Evolutionary conservation across 2,888 invertebrate genomes (phyloP), one percentile per base, ranked within the genome.

Genomic region (Lasioglossum morio): DNA sequence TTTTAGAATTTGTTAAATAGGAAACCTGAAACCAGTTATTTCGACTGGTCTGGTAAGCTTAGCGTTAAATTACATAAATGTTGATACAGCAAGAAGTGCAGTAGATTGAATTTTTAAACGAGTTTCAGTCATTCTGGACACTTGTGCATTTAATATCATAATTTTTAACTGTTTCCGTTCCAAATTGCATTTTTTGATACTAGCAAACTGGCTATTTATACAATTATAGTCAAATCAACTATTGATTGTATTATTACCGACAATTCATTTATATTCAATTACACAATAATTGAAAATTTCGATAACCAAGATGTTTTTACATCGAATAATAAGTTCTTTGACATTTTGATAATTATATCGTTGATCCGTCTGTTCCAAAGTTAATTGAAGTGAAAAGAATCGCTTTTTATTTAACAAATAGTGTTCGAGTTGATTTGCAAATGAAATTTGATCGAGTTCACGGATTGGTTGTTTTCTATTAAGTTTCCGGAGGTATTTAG

Each of bases 21-120:
- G 53, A 53, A 53, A 53, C 8, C 23, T 10, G 53, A 53, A 53
- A 53, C 53, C n/a, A 53, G 53, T 53, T 53, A 53, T 53, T 53
- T 53, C 23, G 53, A 53, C 53, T 53, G 53, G 53, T 53, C 53
- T 53, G 53, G 53, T 53, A 53, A n/a, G 10, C 53, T 53, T 53
- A n/a, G 53, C 53, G 53, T 53, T 53, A 53, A 53, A n/a, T 53
- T 53, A n/a, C 53, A 53, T n/a, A 53, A 53, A 53, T 53, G 53
- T n/a, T 53, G 53, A n/a, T 53, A 53, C 7, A 10, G 53, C 23
- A 53, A 53, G 23, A n/a, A 53, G 23, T 53, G 53, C n/a, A 53
- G n/a, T 53, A 3, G 53, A 53, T 10, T 10, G 23, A n/a, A 53
- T 53, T 53, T 10, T 53, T 10, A 53, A 53, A 53, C 0, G 53